These are phyloP conservation scores for Corythucha ciliata DNA, from an alignment of 2,888 invertebrate species.

Conservation along the genomic window DNA sequence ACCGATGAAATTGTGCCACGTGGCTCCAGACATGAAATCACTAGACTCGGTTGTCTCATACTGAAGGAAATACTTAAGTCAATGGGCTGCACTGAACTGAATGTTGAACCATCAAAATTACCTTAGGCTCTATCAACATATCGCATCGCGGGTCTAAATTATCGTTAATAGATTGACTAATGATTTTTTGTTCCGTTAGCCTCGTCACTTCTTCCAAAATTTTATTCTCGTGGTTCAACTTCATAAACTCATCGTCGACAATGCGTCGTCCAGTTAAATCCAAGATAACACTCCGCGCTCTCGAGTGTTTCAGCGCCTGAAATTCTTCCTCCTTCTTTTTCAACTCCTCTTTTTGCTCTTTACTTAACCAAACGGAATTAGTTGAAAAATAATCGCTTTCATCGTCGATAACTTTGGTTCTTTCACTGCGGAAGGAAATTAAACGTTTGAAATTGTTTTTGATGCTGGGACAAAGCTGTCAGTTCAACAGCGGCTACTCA, in stretches of 20 bases:
- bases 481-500: conserved; percentile 37
- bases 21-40: conserved; percentile 16
- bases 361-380: conserved; percentile 71
- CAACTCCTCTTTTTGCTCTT: conserved; percentile 57
- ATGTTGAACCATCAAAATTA: conserved; percentile 19
- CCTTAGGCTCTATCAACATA: conserved; percentile 25
- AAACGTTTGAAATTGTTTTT: neutral
- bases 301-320: conserved; percentile 50
- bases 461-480: neutral
- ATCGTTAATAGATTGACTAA: conserved; percentile 18
- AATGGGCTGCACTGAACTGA: no score
- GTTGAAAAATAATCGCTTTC: conserved; percentile 86
- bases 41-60: conserved; percentile 12
- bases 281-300: conserved; percentile 59
- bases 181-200: no score
- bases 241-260: conserved; percentile 24
- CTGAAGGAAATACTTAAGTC: conserved; percentile 7
- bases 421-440: conserved; percentile 49
- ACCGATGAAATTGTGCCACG: conserved; percentile 28
- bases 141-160: conserved; percentile 26
- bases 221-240: conserved; percentile 25
- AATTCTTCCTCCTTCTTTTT: conserved; percentile 53
- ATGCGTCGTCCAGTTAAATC: conserved; percentile 55
- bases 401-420: conserved; percentile 80
- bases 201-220: conserved; percentile 25